Evolutionary conservation across 2,113 vertebrate species (phyloP), one percentile per base, ranked within the genome.

Genomic region (Pithys albifrons): DNA sequence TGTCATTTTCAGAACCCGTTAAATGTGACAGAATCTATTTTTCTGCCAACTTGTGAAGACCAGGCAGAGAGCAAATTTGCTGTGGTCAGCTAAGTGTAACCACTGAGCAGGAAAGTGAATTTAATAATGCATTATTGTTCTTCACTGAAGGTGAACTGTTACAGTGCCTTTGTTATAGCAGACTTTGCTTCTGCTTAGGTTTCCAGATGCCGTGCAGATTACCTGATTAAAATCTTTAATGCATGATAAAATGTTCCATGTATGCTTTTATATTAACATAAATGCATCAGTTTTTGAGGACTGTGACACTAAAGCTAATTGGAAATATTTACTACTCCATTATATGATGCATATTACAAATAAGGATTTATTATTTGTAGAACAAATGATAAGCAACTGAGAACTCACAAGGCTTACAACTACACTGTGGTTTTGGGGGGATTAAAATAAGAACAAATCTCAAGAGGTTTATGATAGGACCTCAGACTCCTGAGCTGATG

Each of bases 61-160:
- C 98, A 98, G 99, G 99, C 99, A 99, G 99, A 98, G 98, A 99
- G 99, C 99, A 99, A 99, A 99, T 99, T 99, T 99, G 99, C 99
- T 99, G 99, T 99, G 99, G 99, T 99, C 99, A 99, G 99, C 99
- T 99, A 99, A 99, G 99, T 99, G 99, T 99, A 99, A 99, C 99
- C 99, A 98, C 98, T 99, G 98, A 99, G 98, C 98, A 98, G 99
- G 98, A 99, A 99, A 99, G 99, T 99, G 99, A 99, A 99, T 99
- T 99, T 99, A 99, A 99, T 99, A 99, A 99, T 99, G 99, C 98
- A 99, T 99, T 99, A 99, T 99, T 99, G 99, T 99, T 99, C 99
- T 99, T 99, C 99, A 98, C 99, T 99, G 98, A 99, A 99, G 99
- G 99, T 99, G 99, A 99, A 99, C 99, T 99, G 98, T 99, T 98